A percentile compares a stretch with the other conserved stretches of the same genome.
phyloP scores from a whole-genome alignment of 2,113 vertebrate genomes.

The Spheniscus mendiculus region DNA sequence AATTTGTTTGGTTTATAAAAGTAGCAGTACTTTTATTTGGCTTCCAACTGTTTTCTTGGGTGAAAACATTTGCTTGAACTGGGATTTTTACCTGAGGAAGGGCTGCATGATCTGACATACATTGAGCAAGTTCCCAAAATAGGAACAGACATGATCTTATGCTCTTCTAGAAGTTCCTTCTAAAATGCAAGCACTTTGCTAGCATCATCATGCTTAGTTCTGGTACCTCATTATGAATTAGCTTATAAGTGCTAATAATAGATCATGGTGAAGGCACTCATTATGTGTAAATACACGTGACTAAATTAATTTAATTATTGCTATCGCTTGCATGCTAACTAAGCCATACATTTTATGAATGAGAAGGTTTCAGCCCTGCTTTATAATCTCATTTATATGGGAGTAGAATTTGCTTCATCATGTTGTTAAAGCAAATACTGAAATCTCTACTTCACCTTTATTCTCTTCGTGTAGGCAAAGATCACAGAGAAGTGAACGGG shows the following conservation, averaged over 20 bases:
- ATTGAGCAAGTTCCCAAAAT: background rate
- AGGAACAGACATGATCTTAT: background rate
- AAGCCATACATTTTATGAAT: background rate
- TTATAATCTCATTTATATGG: background rate
- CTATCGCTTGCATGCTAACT: background rate
- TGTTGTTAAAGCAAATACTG: background rate
- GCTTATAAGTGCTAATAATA: background rate
- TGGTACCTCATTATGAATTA: background rate
- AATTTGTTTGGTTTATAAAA: background rate
- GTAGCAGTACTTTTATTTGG: background rate
- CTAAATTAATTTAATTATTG: slow-evolving; percentile 9
- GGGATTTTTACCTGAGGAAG: background rate
- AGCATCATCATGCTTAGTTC: background rate
- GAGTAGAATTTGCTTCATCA: background rate
- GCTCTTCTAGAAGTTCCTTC: background rate
- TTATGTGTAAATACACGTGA: background rate
- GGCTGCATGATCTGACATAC: background rate
- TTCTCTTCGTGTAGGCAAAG: background rate
- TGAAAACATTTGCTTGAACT: background rate
- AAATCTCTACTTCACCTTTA: background rate
- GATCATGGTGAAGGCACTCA: background rate
- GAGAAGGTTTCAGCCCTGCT: background rate
- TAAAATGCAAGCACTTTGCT: background rate
- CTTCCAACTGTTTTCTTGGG: background rate
- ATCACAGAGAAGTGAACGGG: background rate